Evolutionary conservation across 2,888 invertebrate species (phyloP), one percentile per base, ranked within the genome.

Genomic region (Cephus runcator): DNA sequence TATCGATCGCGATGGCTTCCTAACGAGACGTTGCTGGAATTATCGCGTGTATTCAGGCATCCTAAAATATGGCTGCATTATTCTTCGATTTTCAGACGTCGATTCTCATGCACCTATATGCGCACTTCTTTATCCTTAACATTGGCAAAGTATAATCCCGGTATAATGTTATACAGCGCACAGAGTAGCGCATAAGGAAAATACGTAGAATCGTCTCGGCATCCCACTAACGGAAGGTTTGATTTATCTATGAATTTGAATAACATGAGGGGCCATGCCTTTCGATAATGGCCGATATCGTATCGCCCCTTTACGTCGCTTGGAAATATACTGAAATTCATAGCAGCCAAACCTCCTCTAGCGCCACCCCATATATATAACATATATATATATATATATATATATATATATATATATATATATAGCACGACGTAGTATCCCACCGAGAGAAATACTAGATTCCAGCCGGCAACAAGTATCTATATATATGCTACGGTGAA

Each of bases 231-330:
- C 68, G 69, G 56, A 71, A 79, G 85, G 83, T 87, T 85, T 88
- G 87, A 88, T 89, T 89, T 88, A 88, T 88, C 85, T 84, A 34
- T 73, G 82, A 85, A 89, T 89, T 87, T 88, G 85, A 88, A 89
- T 89, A 89, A 89, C 88, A 87, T 86, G 88, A 86, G 85, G 56
- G 82, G 79, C 81, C 83, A 82, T 85, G 83, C 80, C 81, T 83
- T 84, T 83, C 81, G 83, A 85, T 85, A 87, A 86, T 84, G 82
- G 82, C 83, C 84, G 85, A 84, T 84, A 83, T 84, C 80, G 73
- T 78, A 78, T 76, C 78, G 73, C 75, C 75, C 76, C 73, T 71
- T 71, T 34, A 71, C 71, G 71, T 71, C 9, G 31, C 71, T 71
- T 30, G 71, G 33, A 71, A 71, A 33, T 71, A 31, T 71, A 56